Evolutionary conservation across 2,888 invertebrate species (phyloP).

Genomic region (Stenchaetothrips biformis): DNA sequence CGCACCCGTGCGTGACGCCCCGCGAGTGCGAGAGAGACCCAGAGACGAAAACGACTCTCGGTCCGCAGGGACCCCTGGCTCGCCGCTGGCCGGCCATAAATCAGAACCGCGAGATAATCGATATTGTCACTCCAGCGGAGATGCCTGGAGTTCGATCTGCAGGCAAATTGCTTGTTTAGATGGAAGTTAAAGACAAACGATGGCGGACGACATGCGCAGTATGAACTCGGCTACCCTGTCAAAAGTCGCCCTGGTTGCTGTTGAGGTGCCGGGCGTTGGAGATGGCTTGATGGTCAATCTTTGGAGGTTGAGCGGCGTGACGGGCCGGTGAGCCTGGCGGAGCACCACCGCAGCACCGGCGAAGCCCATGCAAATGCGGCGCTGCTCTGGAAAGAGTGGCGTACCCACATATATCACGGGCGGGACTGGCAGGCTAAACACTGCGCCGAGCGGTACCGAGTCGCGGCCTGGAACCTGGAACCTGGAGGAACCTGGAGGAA

Average conservation of each 20-base stretch:
- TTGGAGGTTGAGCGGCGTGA: too few species aligned
- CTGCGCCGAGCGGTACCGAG: not conserved
- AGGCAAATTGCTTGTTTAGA: constrained; percentile 22
- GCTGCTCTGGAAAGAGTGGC: not conserved
- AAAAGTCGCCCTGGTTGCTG: too few species aligned
- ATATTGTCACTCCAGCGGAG: constrained; percentile 12
- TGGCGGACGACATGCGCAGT: not conserved
- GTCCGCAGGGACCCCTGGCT: too few species aligned
- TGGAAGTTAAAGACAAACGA: constrained; percentile 17
- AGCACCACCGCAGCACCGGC: not conserved
- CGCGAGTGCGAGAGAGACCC: too few species aligned
- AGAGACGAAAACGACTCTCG: too few species aligned
- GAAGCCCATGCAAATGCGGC: not conserved
- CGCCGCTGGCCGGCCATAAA: constrained; percentile 1
- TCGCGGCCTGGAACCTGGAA: too few species aligned
- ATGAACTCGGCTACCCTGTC: not conserved
- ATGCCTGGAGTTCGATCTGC: constrained; percentile 2
- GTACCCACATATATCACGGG: constrained; percentile 1
- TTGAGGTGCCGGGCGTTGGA: too few species aligned
- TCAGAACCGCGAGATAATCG: constrained; percentile 12
- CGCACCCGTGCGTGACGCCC: too few species aligned
- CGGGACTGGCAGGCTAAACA: constrained; percentile 6
- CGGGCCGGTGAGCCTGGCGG: not conserved
- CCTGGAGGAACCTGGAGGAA: too few species aligned
- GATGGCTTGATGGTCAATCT: too few species aligned